Evolutionary conservation across 1,140 invertebrate genomes (phyloP), one percentile per base, ranked within the genome.

Genomic region (Musca domestica): DNA sequence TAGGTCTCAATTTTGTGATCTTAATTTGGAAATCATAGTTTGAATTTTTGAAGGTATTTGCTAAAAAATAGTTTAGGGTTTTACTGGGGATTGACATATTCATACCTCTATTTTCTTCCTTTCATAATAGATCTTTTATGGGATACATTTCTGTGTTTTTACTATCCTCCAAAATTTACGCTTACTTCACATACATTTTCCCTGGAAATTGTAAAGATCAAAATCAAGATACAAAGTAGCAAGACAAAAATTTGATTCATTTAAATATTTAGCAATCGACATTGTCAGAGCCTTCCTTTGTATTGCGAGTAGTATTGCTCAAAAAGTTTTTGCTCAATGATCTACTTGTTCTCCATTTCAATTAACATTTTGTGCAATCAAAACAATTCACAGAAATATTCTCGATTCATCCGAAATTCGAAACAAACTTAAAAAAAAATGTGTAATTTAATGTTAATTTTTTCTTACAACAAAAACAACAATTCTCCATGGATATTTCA

Each of bases 401-500:
- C 27, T 61, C 19, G 56, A 20, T 61, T 34, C 25, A 56, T 41
- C 12, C 2, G 34, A 41, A 41, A 41, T 41, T 7, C 34, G 48
- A 51, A n/a, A 51, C 17, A 61, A 41, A 17, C 54, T n/a, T n/a
- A n/a, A 58, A 25, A 17, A 30, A 58, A 27, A 34, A 61, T 61
- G 34, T 61, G 30, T 61, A 61, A 61, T 61, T 61, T 41, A 61
- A 61, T 61, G 56, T 19, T 34, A 61, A 61, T 61, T 61, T 61
- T 56, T 27, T 56, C 15, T 56, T 56, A 19, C 20, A 41, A 34
- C 52, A 20, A 30, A 30, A 30, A 30, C 27, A 30, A 30, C 3
- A 30, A 30, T 30, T 30, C 27, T 3, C 34, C 6, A 41, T n/a
- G n/a, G n/a, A 41, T 41, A 5, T 41, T 41, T 12, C 6, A 41